These are phyloP conservation scores for Anoncus sp. DNA, from an alignment of 2,888 invertebrate genomes.

Conservation along the genomic window DNA sequence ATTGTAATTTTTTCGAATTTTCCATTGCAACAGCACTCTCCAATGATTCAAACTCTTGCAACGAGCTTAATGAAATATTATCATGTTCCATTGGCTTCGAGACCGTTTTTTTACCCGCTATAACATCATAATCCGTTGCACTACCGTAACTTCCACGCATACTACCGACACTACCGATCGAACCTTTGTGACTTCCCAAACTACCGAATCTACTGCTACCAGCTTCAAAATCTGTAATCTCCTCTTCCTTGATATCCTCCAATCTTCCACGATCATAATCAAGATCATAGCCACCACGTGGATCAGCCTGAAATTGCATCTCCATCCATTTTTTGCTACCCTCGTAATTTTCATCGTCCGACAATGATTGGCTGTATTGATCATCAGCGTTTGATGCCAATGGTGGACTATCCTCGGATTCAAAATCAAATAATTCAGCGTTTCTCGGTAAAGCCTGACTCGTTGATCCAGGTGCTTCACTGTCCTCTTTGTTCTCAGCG, in stretches of 20 bases:
- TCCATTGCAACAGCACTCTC: slow-evolving; percentile 94
- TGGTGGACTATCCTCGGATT: slow-evolving; percentile 81
- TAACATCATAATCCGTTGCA: slow-evolving; percentile 95
- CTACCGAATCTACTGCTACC: slow-evolving; percentile 90
- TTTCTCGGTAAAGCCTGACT: slow-evolving; percentile 59
- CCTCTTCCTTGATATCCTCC: slow-evolving; percentile 97
- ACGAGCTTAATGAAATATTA: slow-evolving; percentile 95
- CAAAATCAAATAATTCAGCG: slow-evolving; percentile 79
- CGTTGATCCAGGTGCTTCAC: slow-evolving; percentile 45
- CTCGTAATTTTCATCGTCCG: slow-evolving; percentile 84
- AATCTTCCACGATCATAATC: slow-evolving; percentile 93
- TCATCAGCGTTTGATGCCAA: slow-evolving; percentile 80
- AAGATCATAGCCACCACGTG: slow-evolving; percentile 88
- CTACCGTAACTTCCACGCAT: slow-evolving; percentile 96
- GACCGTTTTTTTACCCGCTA: slow-evolving; percentile 93
- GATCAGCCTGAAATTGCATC: slow-evolving; percentile 93
- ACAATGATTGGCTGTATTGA: slow-evolving; percentile 79
- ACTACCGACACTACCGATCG: slow-evolving; percentile 90
- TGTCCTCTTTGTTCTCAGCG: slow-evolving; percentile 67
- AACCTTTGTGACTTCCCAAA: slow-evolving; percentile 90
- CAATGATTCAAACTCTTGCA: slow-evolving; percentile 97
- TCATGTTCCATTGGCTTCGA: slow-evolving; percentile 94
- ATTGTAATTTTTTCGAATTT: slow-evolving; percentile 86
- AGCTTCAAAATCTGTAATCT: slow-evolving; percentile 93
- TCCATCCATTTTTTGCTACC: slow-evolving; percentile 95